phyloP scores from a whole-genome alignment of 2,113 vertebrate genomes.

The Bostrychus sinensis region DNA sequence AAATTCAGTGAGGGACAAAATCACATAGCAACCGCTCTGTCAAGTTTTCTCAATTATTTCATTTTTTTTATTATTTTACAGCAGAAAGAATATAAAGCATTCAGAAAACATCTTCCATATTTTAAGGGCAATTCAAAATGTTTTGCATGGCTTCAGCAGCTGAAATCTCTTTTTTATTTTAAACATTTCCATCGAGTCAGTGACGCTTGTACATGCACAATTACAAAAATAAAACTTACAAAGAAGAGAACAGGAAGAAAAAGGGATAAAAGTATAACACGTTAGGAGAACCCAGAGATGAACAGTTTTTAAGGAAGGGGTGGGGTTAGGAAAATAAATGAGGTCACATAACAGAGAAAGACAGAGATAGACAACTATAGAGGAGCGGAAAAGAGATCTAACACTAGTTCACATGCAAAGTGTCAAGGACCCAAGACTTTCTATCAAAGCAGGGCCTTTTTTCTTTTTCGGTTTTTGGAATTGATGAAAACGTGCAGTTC shows the following conservation, averaged over 20 bases:
- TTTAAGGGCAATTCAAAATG: conserved; percentile 99
- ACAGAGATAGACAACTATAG: conserved; percentile 80
- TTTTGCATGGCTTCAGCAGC: conserved; percentile 99
- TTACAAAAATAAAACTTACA: conserved; percentile 99
- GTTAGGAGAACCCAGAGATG: conserved; percentile 72
- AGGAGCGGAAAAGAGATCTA: conserved; percentile 87
- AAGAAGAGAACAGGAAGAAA: conserved; percentile 81
- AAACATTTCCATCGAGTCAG: conserved; percentile 99
- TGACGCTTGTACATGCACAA: conserved; percentile 99
- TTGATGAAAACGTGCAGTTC: conserved; percentile 87
- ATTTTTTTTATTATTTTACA: conserved; percentile 99
- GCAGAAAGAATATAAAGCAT: conserved; percentile 99
- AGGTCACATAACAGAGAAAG: conserved; percentile 75
- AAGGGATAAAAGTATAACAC: conserved; percentile 69
- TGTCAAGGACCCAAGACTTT: conserved; percentile 89
- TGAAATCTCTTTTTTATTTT: conserved; percentile 92
- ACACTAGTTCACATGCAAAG: conserved; percentile 99
- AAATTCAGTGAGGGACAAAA: conserved; percentile 51
- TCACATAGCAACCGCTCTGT: conserved; percentile 47
- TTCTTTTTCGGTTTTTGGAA: conserved; percentile 75
- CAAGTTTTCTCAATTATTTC: conserved; percentile 89
- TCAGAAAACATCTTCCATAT: conserved; percentile 99
- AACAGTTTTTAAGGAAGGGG: conserved; percentile 49
- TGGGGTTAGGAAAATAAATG: conserved; percentile 53
- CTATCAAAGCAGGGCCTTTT: conserved; percentile 81